phyloP scores from a whole-genome alignment of 2,113 vertebrate genomes.

The Spheniscus mendiculus region DNA sequence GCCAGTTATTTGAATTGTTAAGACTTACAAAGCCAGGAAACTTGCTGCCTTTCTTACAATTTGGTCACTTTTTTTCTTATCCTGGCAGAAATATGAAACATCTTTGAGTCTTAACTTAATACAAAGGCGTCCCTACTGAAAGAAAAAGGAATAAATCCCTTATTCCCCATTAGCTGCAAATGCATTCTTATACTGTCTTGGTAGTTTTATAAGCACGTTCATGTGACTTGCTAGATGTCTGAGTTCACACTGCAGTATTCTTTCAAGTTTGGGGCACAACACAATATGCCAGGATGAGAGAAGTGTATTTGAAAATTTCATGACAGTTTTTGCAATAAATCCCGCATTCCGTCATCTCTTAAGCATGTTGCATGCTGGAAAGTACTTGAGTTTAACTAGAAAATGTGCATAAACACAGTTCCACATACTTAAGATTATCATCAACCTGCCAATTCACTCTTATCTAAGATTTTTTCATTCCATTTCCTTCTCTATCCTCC shows the following conservation, averaged over 20 bases:
- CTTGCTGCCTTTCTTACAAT: not conserved
- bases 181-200: not conserved
- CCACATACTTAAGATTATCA: not conserved
- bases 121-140: not conserved
- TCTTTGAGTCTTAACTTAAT: not conserved
- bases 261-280: not conserved
- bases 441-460: not conserved
- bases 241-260: not conserved
- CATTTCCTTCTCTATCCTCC: constrained; percentile 14
- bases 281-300: not conserved
- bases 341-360: not conserved
- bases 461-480: constrained; percentile 3
- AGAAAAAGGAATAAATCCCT: not conserved
- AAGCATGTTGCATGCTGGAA: not conserved
- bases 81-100: not conserved
- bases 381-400: not conserved
- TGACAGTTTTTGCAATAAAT: not conserved
- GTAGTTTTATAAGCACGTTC: not conserved
- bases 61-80: not conserved
- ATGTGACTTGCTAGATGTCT: not conserved
- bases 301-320: not conserved
- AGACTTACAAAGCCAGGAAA: not conserved
- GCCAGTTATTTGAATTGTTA: not conserved
- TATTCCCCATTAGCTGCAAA: not conserved
- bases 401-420: not conserved